Percentiles rank a stretch among this genome's conserved stretches.
phyloP scores from a whole-genome alignment of 2,797 vertebrate species.

The Tauraco hartlaubi region DNA sequence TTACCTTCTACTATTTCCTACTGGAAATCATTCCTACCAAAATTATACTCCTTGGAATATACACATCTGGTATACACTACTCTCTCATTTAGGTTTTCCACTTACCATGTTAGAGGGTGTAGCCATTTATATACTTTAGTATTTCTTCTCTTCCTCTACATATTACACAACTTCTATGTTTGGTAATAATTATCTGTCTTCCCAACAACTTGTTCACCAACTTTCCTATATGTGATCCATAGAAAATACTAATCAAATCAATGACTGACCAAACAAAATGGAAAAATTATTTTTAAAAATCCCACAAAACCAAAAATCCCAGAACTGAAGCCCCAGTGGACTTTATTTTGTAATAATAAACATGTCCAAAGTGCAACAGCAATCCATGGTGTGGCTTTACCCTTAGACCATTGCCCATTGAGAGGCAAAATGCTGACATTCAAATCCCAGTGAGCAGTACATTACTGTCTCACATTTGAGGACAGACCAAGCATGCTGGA shows the following conservation, averaged over 20 bases:
- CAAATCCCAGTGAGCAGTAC: background rate
- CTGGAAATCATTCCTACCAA: background rate
- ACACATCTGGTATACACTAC: background rate
- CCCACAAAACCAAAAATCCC: background rate
- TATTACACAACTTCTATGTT: background rate
- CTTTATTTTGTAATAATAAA: background rate
- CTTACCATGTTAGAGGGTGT: background rate
- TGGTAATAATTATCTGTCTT: background rate
- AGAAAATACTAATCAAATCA: background rate
- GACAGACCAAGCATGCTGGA: background rate
- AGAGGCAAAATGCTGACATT: background rate
- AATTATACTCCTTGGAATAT: background rate
- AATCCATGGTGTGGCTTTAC: background rate
- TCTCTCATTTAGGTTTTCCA: background rate
- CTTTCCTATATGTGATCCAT: background rate
- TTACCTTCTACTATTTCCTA: background rate
- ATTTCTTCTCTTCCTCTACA: background rate
- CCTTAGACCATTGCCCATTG: background rate
- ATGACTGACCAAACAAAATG: background rate
- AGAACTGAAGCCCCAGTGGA: background rate
- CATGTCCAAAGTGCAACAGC: background rate
- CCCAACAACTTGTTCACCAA: background rate
- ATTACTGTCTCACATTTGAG: background rate
- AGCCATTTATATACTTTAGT: background rate
- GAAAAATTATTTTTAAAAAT: background rate